phyloP scores from a whole-genome alignment of 2,888 invertebrate genomes.

The Agrilus mali region DNA sequence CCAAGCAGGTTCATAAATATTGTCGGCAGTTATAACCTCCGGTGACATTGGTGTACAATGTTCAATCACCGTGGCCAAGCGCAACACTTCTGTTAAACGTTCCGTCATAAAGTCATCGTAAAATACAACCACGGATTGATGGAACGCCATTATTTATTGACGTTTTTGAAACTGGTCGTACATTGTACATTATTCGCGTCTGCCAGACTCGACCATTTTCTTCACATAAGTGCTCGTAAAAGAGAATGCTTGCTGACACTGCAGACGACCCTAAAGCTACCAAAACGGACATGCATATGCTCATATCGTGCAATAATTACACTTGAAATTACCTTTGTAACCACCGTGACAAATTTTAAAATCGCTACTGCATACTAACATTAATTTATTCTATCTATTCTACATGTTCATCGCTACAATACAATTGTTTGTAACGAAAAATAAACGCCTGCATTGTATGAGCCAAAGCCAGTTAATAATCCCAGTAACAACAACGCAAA shows the following conservation, averaged over 20 bases:
- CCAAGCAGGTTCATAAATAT: conserved; percentile 22
- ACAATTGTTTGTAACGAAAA: too few relatives aligned
- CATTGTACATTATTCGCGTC: conserved; percentile 15
- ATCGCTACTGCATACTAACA: too few relatives aligned
- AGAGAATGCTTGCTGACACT: conserved; percentile 13
- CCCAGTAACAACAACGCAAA: too few relatives aligned
- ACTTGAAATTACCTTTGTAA: too few relatives aligned
- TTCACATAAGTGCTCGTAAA: conserved; percentile 16
- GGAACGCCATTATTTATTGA: conserved; percentile 22
- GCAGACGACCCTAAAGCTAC: not conserved
- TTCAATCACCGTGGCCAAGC: conserved; percentile 18
- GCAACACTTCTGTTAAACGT: conserved; percentile 22
- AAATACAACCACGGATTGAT: conserved; percentile 22
- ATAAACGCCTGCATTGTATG: too few relatives aligned
- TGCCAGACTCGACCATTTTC: conserved; percentile 12
- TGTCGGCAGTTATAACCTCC: conserved; percentile 19
- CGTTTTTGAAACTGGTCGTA: conserved; percentile 15
- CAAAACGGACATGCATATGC: too few relatives aligned
- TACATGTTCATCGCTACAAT: too few relatives aligned
- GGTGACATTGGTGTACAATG: conserved; percentile 19
- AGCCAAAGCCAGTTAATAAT: too few relatives aligned
- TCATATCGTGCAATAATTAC: too few relatives aligned
- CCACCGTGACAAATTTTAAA: too few relatives aligned
- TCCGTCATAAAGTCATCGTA: conserved; percentile 23
- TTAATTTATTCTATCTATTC: too few relatives aligned